Percentiles rank a stretch among this genome's conserved stretches.
Conservation (phyloP, 2,797 vertebrate species). For the Pangasius sanitwongsei region DNA sequence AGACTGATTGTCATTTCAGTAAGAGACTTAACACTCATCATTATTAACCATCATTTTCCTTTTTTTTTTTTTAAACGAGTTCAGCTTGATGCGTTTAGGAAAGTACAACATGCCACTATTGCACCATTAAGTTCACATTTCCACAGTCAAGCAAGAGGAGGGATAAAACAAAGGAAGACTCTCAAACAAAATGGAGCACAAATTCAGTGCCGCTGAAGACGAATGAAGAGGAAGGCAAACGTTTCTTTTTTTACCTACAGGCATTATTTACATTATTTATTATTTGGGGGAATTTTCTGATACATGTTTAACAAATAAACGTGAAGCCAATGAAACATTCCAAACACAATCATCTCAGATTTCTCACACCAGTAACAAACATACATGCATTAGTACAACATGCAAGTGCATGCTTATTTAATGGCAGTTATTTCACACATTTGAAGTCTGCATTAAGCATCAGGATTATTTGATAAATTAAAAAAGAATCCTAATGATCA, state of each 20-base stretch:
- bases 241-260: neutral
- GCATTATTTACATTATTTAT: slow-evolving; percentile 1
- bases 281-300: slow-evolving; percentile 10
- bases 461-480: neutral
- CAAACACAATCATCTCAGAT: neutral
- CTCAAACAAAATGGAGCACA: slow-evolving; percentile 11
- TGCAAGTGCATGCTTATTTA: slow-evolving; percentile 48
- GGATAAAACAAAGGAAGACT: slow-evolving; percentile 53
- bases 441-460: neutral
- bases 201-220: neutral
- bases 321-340: slow-evolving; percentile 26
- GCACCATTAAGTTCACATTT: slow-evolving; percentile 27
- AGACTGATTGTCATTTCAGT: neutral
- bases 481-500: neutral
- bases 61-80: no score
- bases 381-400: slow-evolving; percentile 52
- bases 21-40: neutral
- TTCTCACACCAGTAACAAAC: slow-evolving; percentile 30
- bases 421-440: neutral
- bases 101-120: slow-evolving; percentile 8
- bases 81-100: neutral
- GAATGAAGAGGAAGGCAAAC: neutral
- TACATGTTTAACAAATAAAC: slow-evolving; percentile 16
- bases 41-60: neutral
- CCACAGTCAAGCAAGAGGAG: slow-evolving; percentile 39